These are phyloP conservation scores for Caenorhabditis uteleia DNA, from an alignment of 2,888 invertebrate species.

Conservation along the genomic window DNA sequence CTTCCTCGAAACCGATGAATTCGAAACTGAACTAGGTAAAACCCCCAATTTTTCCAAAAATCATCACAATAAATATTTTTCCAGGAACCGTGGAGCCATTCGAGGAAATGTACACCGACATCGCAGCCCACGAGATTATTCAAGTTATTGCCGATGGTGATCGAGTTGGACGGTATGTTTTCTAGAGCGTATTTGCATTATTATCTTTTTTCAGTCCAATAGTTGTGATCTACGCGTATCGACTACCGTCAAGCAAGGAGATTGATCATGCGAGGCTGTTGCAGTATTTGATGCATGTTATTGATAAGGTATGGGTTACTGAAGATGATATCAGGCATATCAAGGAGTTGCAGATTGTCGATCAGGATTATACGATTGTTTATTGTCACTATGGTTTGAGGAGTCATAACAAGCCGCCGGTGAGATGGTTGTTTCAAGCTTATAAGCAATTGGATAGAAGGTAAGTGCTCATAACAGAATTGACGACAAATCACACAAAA, in stretches of 20 bases:
- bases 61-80: too few relatives aligned
- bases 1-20: conserved; percentile 54
- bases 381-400: conserved; percentile 96
- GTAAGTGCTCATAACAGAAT: conserved; percentile 62
- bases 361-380: conserved; percentile 95
- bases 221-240: conserved; percentile 93
- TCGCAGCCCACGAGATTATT: conserved; percentile 80
- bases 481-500: not conserved
- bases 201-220: too few relatives aligned
- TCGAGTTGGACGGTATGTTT: conserved; percentile 65
- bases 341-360: conserved; percentile 84
- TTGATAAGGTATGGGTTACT: conserved; percentile 54
- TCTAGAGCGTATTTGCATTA: conserved; percentile 73
- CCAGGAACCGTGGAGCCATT: conserved; percentile 50
- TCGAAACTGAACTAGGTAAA: conserved; percentile 47
- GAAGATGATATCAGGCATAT: too few relatives aligned
- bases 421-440: conserved; percentile 94
- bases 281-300: conserved; percentile 73
- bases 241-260: conserved; percentile 82
- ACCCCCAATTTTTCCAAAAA: not conserved
- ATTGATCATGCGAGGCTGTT: conserved; percentile 80
- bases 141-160: conserved; percentile 78
- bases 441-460: conserved; percentile 96
- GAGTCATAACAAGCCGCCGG: conserved; percentile 92
- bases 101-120: conserved; percentile 73